Conservation (phyloP, 2,888 invertebrate genomes). For the Cabera pusaria region DNA sequence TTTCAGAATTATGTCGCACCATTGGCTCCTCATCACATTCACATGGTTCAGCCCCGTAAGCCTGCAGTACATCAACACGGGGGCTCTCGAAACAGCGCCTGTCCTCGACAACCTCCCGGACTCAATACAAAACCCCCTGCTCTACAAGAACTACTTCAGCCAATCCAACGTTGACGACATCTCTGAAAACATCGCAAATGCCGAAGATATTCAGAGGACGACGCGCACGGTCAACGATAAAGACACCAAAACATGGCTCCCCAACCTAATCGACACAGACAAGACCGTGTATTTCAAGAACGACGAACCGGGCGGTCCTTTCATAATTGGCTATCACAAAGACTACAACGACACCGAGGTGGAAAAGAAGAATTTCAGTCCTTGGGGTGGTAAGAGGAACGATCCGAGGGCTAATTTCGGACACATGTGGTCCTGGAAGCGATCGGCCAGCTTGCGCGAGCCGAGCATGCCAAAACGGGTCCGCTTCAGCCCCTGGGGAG, state of each 20-base stretch:
- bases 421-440: slow-evolving; percentile 71
- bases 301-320: slow-evolving; percentile 41
- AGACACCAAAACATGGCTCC: slow-evolving; percentile 49
- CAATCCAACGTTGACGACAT: slow-evolving; percentile 30
- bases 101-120: slow-evolving; percentile 47
- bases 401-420: slow-evolving; percentile 34
- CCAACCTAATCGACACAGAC: slow-evolving; percentile 52
- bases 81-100: slow-evolving; percentile 44
- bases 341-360: slow-evolving; percentile 45
- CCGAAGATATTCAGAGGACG: slow-evolving; percentile 28
- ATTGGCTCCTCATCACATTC: slow-evolving; percentile 63
- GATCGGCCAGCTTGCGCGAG: slow-evolving; percentile 55
- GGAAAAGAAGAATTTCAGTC: slow-evolving; percentile 69
- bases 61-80: slow-evolving; percentile 66
- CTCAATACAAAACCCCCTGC: slow-evolving; percentile 47
- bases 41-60: slow-evolving; percentile 65
- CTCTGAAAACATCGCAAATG: slow-evolving; percentile 39
- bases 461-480: slow-evolving; percentile 76
- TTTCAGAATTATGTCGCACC: slow-evolving; percentile 70
- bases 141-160: slow-evolving; percentile 53
- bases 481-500: slow-evolving; percentile 77
- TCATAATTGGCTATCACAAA: slow-evolving; percentile 36
- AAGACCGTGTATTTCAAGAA: slow-evolving; percentile 47
- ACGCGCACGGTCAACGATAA: slow-evolving; percentile 39
- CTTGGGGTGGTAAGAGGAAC: slow-evolving; percentile 71